These are phyloP conservation scores for Euleptes europaea DNA, from an alignment of 2,113 vertebrate species.

Conservation along the genomic window DNA sequence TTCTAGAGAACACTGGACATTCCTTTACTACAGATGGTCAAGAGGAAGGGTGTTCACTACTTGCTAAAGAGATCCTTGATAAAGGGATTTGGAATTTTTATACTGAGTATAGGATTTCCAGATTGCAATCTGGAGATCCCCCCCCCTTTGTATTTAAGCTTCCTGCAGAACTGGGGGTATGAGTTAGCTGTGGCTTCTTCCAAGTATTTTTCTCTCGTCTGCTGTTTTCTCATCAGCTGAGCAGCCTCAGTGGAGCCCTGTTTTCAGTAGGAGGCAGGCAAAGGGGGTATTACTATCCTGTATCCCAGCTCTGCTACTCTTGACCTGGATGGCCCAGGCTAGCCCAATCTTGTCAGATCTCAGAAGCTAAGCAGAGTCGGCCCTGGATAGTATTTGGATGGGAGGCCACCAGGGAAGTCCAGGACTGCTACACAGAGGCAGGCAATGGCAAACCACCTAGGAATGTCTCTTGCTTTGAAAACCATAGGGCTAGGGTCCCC, in stretches of 20 bases:
- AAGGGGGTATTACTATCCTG: background rate
- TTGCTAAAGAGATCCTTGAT: background rate
- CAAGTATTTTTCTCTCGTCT: background rate
- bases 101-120: background rate
- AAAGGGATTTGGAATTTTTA: background rate
- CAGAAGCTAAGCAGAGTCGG: too few relatives aligned
- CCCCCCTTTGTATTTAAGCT: background rate
- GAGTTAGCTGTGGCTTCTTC: background rate
- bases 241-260: background rate
- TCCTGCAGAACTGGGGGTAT: background rate
- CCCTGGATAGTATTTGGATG: too few relatives aligned
- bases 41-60: background rate
- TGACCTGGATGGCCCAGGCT: too few relatives aligned
- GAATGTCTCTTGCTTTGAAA: too few relatives aligned
- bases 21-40: background rate
- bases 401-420: too few relatives aligned
- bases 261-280: background rate
- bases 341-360: too few relatives aligned
- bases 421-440: too few relatives aligned
- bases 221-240: background rate
- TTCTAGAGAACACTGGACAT: background rate
- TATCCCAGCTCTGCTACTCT: too few relatives aligned
- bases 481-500: too few relatives aligned
- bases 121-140: background rate
- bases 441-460: too few relatives aligned